Evolutionary conservation across 2,797 vertebrate species (phyloP).

Genomic region (Oreochromis grahami): DNA sequence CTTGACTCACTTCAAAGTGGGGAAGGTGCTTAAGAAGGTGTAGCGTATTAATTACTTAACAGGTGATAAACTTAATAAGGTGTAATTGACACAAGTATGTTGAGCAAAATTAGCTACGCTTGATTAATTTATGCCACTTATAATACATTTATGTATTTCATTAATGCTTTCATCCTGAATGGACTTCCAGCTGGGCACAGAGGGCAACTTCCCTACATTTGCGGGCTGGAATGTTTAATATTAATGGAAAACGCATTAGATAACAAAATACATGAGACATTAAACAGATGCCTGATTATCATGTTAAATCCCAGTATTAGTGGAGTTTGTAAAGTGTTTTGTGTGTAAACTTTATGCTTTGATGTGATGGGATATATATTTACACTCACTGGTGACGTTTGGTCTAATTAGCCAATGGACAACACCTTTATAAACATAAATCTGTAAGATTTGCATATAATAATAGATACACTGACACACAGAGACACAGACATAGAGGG

Average conservation of each 20-base stretch:
- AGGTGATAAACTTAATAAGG: neutral
- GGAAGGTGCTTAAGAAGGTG: neutral
- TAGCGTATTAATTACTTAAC: neutral
- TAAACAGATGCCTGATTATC: neutral
- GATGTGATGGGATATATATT: neutral
- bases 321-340: neutral
- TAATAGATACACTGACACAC: neutral
- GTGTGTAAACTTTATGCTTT: neutral
- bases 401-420: neutral
- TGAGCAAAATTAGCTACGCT: neutral
- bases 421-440: neutral
- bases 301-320: neutral
- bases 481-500: neutral
- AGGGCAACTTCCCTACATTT: neutral
- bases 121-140: neutral
- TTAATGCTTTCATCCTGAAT: neutral
- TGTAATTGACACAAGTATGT: neutral
- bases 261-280: neutral
- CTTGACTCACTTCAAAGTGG: neutral
- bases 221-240: neutral
- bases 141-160: neutral
- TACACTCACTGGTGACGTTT: neutral
- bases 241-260: neutral
- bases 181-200: neutral
- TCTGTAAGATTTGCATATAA: neutral